These are phyloP conservation scores for Melanargia galathea DNA, from an alignment of 2,888 invertebrate species.

Conservation along the genomic window DNA sequence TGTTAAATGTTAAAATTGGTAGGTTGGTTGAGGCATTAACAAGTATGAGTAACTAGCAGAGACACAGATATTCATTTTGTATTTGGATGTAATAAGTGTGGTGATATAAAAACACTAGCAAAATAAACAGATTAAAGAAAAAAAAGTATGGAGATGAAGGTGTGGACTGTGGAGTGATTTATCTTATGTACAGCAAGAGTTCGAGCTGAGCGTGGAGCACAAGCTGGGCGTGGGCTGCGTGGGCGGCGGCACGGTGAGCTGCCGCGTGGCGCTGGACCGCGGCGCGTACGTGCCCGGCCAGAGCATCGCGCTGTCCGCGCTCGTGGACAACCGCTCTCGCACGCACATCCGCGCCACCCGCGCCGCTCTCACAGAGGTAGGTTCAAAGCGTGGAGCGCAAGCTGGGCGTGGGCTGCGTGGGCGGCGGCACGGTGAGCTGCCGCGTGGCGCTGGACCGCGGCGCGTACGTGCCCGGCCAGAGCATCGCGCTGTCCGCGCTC, in stretches of 20 bases:
- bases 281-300: conserved; percentile 98
- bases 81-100: too few species aligned
- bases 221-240: conserved; percentile 94
- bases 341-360: conserved; percentile 92
- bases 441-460: too few species aligned
- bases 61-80: too few species aligned
- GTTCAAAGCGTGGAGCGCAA: conserved; percentile 91
- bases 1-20: too few species aligned
- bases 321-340: conserved; percentile 91
- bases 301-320: conserved; percentile 92
- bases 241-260: conserved; percentile 92
- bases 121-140: too few species aligned
- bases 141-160: too few species aligned
- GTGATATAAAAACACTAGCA: too few species aligned
- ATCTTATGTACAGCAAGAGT: conserved; percentile 5
- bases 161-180: background rate
- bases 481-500: too few species aligned
- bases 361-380: conserved; percentile 86
- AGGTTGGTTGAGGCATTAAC: too few species aligned
- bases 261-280: conserved; percentile 92
- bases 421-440: too few species aligned
- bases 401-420: background rate
- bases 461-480: too few species aligned
- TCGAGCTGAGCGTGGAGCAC: conserved; percentile 94
- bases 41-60: too few species aligned